phyloP scores from a whole-genome alignment of 2,888 invertebrate species.

The Spodoptera exigua region DNA sequence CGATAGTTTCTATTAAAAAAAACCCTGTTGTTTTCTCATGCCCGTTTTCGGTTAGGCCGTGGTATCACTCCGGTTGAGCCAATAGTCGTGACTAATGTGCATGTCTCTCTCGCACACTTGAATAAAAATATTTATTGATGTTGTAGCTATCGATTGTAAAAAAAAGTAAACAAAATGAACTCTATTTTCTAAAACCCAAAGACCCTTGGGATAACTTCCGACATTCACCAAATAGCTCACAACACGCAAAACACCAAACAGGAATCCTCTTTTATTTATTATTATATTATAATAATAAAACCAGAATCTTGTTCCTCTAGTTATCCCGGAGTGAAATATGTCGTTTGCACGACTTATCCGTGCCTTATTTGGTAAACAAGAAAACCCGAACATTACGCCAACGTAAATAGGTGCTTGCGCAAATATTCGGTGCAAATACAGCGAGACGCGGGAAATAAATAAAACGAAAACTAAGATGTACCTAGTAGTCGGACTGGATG shows the following conservation, averaged over 20 bases:
- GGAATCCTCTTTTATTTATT: slow-evolving; percentile 46
- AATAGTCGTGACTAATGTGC: too few relatives aligned
- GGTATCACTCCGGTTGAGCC: too few relatives aligned
- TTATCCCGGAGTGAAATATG: slow-evolving; percentile 59
- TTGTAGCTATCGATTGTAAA: too few relatives aligned
- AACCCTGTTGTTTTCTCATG: too few relatives aligned
- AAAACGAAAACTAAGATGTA: slow-evolving; percentile 54
- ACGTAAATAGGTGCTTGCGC: slow-evolving; percentile 65
- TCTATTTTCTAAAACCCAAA: neutral
- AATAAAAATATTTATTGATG: too few relatives aligned
- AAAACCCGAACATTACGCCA: slow-evolving; percentile 64
- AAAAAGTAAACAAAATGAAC: too few relatives aligned
- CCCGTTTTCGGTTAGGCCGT: too few relatives aligned
- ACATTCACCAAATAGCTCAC: slow-evolving; percentile 9
- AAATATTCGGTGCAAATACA: slow-evolving; percentile 68
- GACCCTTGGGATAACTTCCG: neutral
- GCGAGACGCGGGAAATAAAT: slow-evolving; percentile 70
- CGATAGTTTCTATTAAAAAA: too few relatives aligned
- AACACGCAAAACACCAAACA: slow-evolving; percentile 22
- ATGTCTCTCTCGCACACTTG: too few relatives aligned
- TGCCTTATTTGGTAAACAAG: slow-evolving; percentile 66
- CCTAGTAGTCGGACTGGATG: slow-evolving; percentile 57
- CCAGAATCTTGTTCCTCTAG: slow-evolving; percentile 40
- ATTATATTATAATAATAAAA: slow-evolving; percentile 58
- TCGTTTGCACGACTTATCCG: slow-evolving; percentile 56